Conservation (phyloP, 2,797 vertebrate species). For the Toxotes lorentzi region DNA sequence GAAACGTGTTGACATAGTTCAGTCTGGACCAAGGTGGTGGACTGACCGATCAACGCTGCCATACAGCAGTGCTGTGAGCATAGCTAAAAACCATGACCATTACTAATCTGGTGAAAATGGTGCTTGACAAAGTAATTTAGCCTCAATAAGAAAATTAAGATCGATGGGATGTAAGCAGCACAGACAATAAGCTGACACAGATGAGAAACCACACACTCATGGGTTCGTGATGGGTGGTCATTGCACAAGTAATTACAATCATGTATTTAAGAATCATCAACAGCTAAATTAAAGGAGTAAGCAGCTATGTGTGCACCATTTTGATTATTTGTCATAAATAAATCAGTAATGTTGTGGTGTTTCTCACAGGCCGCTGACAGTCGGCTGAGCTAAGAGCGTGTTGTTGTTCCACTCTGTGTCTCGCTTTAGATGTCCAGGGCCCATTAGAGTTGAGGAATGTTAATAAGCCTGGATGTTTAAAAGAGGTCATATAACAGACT, state of each 20-base stretch:
- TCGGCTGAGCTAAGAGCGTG: conserved; percentile 9
- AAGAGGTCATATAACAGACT: conserved; percentile 66
- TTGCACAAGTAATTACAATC: background rate
- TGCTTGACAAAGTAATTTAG: background rate
- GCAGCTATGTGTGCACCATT: background rate
- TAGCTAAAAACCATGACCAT: conserved; percentile 11
- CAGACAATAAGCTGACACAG: too few relatives aligned
- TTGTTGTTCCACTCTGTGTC: conserved; percentile 48
- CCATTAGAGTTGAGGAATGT: conserved; percentile 84
- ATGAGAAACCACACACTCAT: too few relatives aligned
- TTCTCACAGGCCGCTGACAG: conserved; percentile 38
- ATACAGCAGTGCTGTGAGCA: background rate
- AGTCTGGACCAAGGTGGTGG: background rate
- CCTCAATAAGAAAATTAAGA: background rate
- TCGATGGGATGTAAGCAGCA: too few relatives aligned
- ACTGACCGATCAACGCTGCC: background rate
- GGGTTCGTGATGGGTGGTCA: too few relatives aligned
- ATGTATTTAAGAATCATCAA: conserved; percentile 1
- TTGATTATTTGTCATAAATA: conserved; percentile 16
- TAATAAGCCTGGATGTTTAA: conserved; percentile 81
- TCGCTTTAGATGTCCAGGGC: conserved; percentile 62
- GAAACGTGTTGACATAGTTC: background rate
- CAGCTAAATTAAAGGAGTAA: conserved; percentile 5
- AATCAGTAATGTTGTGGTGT: conserved; percentile 11
- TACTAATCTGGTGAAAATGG: background rate